These are phyloP conservation scores for Venustaconcha ellipsiformis DNA, from an alignment of 1,140 invertebrate genomes.

Conservation along the genomic window DNA sequence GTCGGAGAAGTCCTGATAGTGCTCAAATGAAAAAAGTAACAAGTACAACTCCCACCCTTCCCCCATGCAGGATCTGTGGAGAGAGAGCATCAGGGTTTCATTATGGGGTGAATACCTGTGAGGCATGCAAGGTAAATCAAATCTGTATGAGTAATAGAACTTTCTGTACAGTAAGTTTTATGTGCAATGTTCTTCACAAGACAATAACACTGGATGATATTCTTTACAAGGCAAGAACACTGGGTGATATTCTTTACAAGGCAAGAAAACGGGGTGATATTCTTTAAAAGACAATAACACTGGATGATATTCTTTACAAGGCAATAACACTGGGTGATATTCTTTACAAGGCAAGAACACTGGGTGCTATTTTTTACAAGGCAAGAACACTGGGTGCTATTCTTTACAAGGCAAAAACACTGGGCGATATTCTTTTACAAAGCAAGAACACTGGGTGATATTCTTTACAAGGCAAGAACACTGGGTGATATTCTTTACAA, in stretches of 20 bases:
- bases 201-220: not conserved
- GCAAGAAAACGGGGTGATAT: no score
- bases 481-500: no score
- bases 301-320: not conserved
- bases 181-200: not conserved
- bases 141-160: not conserved
- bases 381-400: not conserved
- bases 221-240: not conserved
- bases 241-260: not conserved
- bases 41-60: constrained; percentile 10
- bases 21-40: no score
- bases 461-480: no score
- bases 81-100: constrained; percentile 71
- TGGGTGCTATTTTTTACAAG: not conserved
- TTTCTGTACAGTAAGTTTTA: not conserved
- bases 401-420: no score
- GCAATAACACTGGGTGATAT: not conserved
- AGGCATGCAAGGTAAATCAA: constrained; percentile 70
- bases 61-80: constrained; percentile 71
- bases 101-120: constrained; percentile 72
- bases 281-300: no score
- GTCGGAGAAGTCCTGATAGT: no score
- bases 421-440: no score
- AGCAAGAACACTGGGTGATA: no score
- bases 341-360: not conserved